Evolutionary conservation across 2,888 invertebrate genomes (phyloP).

Genomic region (Archips xylosteana): DNA sequence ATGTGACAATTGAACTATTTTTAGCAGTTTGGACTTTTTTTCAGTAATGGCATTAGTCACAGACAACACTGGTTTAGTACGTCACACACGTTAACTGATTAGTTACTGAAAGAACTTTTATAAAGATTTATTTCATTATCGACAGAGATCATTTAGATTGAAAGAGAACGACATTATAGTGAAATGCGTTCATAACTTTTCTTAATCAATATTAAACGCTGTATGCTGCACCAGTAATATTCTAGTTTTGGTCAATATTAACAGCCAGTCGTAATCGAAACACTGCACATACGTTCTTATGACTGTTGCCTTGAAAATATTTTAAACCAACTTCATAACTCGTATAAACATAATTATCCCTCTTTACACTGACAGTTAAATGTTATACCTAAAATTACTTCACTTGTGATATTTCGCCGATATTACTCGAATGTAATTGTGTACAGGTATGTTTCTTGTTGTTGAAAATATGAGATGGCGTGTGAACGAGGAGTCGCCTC

Average conservation of each 20-base stretch:
- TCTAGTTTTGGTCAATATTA: background rate
- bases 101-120: too few relatives aligned
- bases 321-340: background rate
- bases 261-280: background rate
- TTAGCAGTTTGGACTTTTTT: background rate
- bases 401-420: background rate
- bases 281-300: background rate
- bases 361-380: background rate
- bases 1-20: background rate
- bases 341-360: background rate
- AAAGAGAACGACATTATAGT: too few relatives aligned
- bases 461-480: slow-evolving; percentile 37
- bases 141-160: too few relatives aligned
- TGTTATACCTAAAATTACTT: background rate
- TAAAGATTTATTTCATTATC: too few relatives aligned
- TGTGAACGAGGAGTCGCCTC: slow-evolving; percentile 36
- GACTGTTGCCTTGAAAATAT: background rate
- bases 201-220: background rate
- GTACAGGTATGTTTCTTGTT: background rate
- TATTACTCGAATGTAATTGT: background rate
- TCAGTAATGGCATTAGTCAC: background rate
- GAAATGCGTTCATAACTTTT: background rate
- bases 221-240: background rate
- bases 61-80: background rate
- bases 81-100: background rate